phyloP scores from a whole-genome alignment of 2,797 vertebrate species.

The Anisognathus igniventris region DNA sequence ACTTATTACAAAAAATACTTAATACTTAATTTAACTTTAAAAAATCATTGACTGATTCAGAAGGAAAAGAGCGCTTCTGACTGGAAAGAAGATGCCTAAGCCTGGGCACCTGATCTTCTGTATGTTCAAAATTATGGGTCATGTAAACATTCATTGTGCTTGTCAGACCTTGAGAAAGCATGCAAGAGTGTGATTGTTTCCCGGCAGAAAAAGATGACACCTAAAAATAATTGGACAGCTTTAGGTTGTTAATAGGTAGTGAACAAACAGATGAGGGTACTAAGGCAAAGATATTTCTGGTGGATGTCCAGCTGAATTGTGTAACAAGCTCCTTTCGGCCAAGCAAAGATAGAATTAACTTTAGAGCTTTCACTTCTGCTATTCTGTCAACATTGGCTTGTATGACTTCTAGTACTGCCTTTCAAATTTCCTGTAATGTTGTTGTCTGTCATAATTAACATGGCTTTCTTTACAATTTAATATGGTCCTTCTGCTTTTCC shows the following conservation, averaged over 20 bases:
- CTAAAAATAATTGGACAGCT: background rate
- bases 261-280: background rate
- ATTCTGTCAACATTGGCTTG: background rate
- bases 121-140: background rate
- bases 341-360: background rate
- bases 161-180: background rate
- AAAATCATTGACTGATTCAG: background rate
- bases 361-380: background rate
- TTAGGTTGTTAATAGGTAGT: background rate
- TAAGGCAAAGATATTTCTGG: background rate
- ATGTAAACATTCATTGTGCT: background rate
- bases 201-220: background rate
- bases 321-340: background rate
- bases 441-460: background rate
- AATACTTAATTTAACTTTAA: background rate
- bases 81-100: background rate
- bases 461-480: background rate
- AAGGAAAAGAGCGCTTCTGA: background rate
- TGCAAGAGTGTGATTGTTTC: background rate
- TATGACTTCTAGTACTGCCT: background rate
- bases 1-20: background rate
- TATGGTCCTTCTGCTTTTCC: background rate
- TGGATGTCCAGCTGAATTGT: background rate
- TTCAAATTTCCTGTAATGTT: background rate
- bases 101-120: background rate